phyloP scores from a whole-genome alignment of 2,113 vertebrate genomes.

The Mustelus asterias region DNA sequence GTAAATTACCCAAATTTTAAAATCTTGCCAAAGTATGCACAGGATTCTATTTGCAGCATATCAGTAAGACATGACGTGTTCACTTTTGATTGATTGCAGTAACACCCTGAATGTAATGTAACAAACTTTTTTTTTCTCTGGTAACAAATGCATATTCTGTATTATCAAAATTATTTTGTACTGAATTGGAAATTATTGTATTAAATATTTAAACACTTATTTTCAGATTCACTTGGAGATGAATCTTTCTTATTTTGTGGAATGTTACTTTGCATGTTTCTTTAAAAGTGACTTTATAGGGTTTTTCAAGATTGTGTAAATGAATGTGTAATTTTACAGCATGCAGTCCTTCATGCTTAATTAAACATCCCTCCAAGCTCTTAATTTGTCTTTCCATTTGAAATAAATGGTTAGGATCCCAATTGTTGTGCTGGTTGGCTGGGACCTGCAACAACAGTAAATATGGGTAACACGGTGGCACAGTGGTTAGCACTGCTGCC shows the following conservation, averaged over 20 bases:
- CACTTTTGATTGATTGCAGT: slow-evolving; percentile 23
- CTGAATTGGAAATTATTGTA: slow-evolving; percentile 62
- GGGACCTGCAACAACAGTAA: not conserved
- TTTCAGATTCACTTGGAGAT: slow-evolving; percentile 44
- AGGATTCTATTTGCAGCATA: not conserved
- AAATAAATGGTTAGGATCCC: not conserved
- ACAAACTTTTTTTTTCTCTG: not conserved
- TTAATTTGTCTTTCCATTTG: not conserved
- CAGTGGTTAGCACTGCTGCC: too few relatives aligned
- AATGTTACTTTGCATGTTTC: slow-evolving; percentile 45
- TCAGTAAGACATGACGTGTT: not conserved
- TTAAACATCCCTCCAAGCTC: not conserved
- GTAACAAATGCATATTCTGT: slow-evolving; percentile 12
- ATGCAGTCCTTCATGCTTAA: not conserved
- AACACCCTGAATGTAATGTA: slow-evolving; percentile 11
- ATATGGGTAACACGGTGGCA: too few relatives aligned
- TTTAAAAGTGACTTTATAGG: slow-evolving; percentile 42
- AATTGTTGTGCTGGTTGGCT: too few relatives aligned
- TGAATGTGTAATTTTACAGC: not conserved
- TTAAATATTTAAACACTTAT: slow-evolving; percentile 56
- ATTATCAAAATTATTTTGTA: slow-evolving; percentile 56
- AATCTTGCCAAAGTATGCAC: not conserved
- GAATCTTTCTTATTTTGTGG: slow-evolving; percentile 44
- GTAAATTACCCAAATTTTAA: not conserved
- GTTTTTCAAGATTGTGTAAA: not conserved